These are phyloP conservation scores for Vannuccia rotundouncinata DNA, from an alignment of 2,888 invertebrate species.

Conservation along the genomic window DNA sequence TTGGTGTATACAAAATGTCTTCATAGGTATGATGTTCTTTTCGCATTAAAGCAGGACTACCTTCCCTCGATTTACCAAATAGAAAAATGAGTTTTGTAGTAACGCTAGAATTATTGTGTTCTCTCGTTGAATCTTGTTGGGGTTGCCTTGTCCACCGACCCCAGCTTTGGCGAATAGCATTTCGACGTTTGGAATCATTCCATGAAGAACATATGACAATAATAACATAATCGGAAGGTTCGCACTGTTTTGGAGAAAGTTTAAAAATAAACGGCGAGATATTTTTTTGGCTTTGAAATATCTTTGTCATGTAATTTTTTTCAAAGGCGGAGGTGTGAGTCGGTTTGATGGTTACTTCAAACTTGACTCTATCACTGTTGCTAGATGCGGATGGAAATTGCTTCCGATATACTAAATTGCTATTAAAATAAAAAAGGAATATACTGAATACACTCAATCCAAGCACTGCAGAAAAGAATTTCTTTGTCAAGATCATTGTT, in stretches of 20 bases:
- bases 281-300: no score
- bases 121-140: background rate
- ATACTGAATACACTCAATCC: no score
- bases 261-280: background rate
- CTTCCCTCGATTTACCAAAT: background rate
- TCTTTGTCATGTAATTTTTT: no score
- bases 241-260: background rate
- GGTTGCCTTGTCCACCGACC: background rate
- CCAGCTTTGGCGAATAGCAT: background rate
- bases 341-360: no score
- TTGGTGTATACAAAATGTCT: slow-evolving; percentile 2
- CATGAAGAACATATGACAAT: background rate
- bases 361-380: no score
- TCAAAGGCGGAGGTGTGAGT: no score
- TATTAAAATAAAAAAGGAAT: no score
- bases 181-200: background rate
- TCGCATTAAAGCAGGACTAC: background rate
- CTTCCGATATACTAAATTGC: no score
- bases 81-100: background rate
- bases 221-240: background rate
- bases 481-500: no score
- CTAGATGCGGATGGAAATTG: no score
- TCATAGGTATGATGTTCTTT: background rate
- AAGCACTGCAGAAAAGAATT: no score
- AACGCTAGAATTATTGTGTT: no score